These are phyloP conservation scores for Grus americana DNA, from an alignment of 2,113 vertebrate genomes.

Conservation along the genomic window DNA sequence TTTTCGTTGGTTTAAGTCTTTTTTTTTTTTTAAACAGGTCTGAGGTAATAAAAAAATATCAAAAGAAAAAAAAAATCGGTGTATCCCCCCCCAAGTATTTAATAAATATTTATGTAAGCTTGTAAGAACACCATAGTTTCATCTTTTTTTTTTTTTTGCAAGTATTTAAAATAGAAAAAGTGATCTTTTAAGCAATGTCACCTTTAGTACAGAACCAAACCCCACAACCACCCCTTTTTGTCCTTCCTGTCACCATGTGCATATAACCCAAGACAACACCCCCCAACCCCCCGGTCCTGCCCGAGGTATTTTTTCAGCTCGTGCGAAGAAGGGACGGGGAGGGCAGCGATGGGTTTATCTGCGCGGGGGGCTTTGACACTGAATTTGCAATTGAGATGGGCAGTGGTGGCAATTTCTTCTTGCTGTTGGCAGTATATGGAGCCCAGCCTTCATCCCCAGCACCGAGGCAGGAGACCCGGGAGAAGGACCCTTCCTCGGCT, in stretches of 20 bases:
- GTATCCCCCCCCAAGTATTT: conserved; percentile 41
- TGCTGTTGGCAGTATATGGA: conserved; percentile 46
- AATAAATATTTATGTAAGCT: conserved; percentile 63
- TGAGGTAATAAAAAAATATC: conserved; percentile 74
- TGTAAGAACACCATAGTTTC: background rate
- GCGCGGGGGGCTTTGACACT: background rate
- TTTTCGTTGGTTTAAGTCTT: background rate
- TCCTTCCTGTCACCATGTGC: background rate
- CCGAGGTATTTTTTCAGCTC: background rate
- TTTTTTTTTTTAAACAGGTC: conserved; percentile 17
- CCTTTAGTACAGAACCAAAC: conserved; percentile 28
- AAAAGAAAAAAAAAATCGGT: background rate
- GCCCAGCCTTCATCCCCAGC: conserved; percentile 8
- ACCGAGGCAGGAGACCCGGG: background rate
- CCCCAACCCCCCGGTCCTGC: background rate
- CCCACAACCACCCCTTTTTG: background rate
- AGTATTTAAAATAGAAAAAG: conserved; percentile 66
- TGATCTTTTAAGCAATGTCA: conserved; percentile 4
- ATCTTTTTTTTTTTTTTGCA: background rate
- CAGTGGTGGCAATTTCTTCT: conserved; percentile 1
- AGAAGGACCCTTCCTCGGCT: background rate
- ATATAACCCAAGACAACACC: background rate
- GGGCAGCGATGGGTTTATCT: background rate
- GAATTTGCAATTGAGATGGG: conserved; percentile 7
- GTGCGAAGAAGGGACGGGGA: background rate